phyloP scores from a whole-genome alignment of 2,797 vertebrate species.

The Geotrypetes seraphini region DNA sequence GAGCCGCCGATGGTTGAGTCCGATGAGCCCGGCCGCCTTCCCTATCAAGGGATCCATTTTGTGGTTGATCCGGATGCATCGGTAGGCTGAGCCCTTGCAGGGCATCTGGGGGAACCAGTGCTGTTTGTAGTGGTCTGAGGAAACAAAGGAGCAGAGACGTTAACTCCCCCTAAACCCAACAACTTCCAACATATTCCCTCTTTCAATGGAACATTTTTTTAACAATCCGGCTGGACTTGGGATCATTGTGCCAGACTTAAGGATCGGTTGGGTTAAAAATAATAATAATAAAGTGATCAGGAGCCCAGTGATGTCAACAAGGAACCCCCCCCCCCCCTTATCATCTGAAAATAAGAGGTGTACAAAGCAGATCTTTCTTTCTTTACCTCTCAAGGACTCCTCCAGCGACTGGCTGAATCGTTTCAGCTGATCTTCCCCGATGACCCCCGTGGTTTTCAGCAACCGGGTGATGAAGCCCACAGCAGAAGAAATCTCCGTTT shows the following conservation, averaged over 20 bases:
- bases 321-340: too few species aligned
- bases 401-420: constrained; percentile 52
- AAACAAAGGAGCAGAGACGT: constrained; percentile 22
- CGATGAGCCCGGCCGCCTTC: constrained; percentile 48
- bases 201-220: too few species aligned
- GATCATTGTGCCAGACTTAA: too few species aligned
- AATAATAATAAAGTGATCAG: too few species aligned
- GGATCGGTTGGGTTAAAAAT: too few species aligned
- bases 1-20: constrained; percentile 50
- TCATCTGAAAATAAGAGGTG: too few species aligned
- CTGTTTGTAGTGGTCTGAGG: constrained; percentile 53
- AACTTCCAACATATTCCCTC: not conserved
- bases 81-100: constrained; percentile 58
- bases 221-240: too few species aligned
- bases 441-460: constrained; percentile 43
- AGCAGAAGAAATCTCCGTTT: constrained; percentile 48
- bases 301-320: too few species aligned
- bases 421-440: constrained; percentile 49
- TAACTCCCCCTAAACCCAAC: not conserved
- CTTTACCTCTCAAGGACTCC: constrained; percentile 37
- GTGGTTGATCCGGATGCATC: constrained; percentile 64
- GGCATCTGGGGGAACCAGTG: constrained; percentile 62
- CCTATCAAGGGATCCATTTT: constrained; percentile 63
- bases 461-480: constrained; percentile 53
- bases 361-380: too few species aligned